Evolutionary conservation across 2,888 invertebrate genomes (phyloP).

Genomic region (Caenorhabditis sp.): DNA sequence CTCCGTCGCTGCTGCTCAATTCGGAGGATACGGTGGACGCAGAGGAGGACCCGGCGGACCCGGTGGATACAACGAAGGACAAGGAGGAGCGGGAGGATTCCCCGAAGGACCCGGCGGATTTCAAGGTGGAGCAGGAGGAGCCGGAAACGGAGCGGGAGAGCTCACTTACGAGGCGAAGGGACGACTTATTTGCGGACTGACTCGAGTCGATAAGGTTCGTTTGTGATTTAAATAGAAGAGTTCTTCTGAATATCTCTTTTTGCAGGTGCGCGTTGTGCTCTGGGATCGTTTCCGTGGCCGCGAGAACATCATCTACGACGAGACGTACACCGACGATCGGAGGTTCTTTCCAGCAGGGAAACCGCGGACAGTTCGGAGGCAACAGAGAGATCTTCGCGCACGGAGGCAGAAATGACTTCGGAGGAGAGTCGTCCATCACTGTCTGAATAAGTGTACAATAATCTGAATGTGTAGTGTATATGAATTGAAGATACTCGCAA

Average conservation of each 20-base stretch:
- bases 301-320: conserved; percentile 54
- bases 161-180: conserved; percentile 54
- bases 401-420: conserved; percentile 31
- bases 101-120: no score
- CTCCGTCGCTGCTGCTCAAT: no score
- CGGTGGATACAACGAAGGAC: no score
- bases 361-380: conserved; percentile 40
- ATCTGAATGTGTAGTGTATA: no score
- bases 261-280: conserved; percentile 48
- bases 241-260: not conserved
- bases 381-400: conserved; percentile 34
- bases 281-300: conserved; percentile 51
- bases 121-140: no score
- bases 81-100: no score
- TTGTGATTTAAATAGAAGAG: no score
- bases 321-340: conserved; percentile 40
- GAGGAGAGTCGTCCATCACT: conserved; percentile 36
- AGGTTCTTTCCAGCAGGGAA: conserved; percentile 32
- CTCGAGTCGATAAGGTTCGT: conserved; percentile 33
- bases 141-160: conserved; percentile 10
- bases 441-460: conserved; percentile 13
- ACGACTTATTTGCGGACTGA: conserved; percentile 48
- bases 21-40: no score
- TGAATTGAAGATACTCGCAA: not conserved
- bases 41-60: no score